Conservation (phyloP, 2,113 vertebrate genomes). For the Lophius piscatorius region DNA sequence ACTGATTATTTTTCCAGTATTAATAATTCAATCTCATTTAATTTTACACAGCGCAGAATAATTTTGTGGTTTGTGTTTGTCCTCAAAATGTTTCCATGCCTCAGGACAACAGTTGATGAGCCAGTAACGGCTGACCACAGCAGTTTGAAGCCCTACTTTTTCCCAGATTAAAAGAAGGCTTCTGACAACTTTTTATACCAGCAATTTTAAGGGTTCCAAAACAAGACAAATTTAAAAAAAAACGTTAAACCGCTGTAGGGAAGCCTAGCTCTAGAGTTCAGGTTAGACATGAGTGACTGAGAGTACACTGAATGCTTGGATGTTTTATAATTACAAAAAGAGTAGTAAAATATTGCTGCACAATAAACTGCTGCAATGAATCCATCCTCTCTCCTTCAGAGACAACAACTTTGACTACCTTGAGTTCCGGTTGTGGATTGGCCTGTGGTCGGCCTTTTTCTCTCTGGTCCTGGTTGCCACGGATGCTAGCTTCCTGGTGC, state of each 20-base stretch:
- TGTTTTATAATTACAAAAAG: too few species aligned
- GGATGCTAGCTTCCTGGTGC: slow-evolving; percentile 94
- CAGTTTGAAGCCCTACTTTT: too few species aligned
- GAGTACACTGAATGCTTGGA: background rate
- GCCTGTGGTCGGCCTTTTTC: slow-evolving; percentile 91
- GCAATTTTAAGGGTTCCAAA: too few species aligned
- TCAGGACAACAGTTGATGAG: background rate
- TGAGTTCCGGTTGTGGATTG: slow-evolving; percentile 98
- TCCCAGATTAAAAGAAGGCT: background rate
- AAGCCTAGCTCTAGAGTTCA: background rate
- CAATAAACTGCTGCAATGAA: too few species aligned
- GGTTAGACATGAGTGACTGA: background rate
- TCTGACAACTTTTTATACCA: background rate
- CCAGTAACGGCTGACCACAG: slow-evolving; percentile 31
- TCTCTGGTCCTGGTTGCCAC: slow-evolving; percentile 93
- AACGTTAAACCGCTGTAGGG: background rate
- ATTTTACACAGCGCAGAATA: slow-evolving; percentile 58
- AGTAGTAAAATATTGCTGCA: too few species aligned
- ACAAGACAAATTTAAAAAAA: too few species aligned
- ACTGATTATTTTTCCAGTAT: slow-evolving; percentile 72
- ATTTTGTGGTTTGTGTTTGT: slow-evolving; percentile 17
- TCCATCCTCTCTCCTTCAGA: slow-evolving; percentile 70
- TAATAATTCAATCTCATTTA: slow-evolving; percentile 79
- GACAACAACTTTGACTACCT: slow-evolving; percentile 93
- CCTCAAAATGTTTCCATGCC: slow-evolving; percentile 38